Percentiles rank a stretch among this genome's conserved stretches.
These are phyloP conservation scores for Chaetophractus vellerosus DNA, from an alignment of 2,797 vertebrate genomes.

Conservation along the genomic window DNA sequence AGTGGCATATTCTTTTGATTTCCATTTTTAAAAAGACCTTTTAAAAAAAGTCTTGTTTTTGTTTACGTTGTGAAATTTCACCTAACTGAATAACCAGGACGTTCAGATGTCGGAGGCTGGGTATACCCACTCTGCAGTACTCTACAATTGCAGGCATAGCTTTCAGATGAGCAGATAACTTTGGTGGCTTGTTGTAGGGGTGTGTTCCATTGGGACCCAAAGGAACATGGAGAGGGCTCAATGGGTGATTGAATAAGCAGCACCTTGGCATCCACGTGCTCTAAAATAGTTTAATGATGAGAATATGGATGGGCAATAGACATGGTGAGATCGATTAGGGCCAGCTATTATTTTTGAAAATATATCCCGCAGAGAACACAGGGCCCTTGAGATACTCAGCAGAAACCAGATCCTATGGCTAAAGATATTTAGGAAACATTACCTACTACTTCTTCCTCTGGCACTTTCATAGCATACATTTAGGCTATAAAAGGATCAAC, in stretches of 20 bases:
- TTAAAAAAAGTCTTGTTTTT: not conserved
- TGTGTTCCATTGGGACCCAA: not conserved
- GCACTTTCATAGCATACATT: not conserved
- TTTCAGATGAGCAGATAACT: not conserved
- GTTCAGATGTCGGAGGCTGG: accelerated
- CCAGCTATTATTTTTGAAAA: not conserved
- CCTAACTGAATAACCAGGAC: not conserved
- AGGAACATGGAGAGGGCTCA: not conserved
- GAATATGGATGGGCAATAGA: not conserved
- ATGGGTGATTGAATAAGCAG: not conserved
- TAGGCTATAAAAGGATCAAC: not conserved
- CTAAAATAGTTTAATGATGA: not conserved
- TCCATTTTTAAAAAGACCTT: slow-evolving; percentile 49
- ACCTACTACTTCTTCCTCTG: not conserved
- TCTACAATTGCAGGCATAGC: not conserved
- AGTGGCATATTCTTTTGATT: slow-evolving; percentile 15
- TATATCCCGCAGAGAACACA: not conserved
- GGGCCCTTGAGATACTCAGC: not conserved
- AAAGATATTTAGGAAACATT: slow-evolving; percentile 20
- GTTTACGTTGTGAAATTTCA: slow-evolving; percentile 25
- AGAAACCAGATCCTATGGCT: not conserved
- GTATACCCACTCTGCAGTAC: accelerated
- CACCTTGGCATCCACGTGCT: not conserved
- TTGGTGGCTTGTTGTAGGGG: not conserved
- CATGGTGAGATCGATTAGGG: too few species aligned